These are phyloP conservation scores for Proterorhinus semilunaris DNA, from an alignment of 2,113 vertebrate genomes.

Conservation along the genomic window DNA sequence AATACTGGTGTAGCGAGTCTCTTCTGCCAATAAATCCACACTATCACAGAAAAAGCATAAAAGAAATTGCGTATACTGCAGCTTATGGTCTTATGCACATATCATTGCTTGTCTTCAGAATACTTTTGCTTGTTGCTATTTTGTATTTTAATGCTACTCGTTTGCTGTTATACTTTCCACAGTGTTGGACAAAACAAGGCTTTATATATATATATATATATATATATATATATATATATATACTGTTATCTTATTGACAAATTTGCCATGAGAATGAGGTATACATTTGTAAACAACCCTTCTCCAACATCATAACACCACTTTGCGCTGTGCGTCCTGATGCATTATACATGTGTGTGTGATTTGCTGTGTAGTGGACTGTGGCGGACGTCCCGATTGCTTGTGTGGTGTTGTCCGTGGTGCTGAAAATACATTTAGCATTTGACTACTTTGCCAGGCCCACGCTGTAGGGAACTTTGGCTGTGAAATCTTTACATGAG, in stretches of 20 bases:
- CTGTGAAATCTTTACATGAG: neutral
- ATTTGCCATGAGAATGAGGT: neutral
- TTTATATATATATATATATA: no score
- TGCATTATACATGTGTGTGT: slow-evolving; percentile 35
- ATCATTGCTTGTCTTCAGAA: no score
- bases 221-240: no score
- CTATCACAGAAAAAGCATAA: neutral
- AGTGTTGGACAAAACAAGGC: no score
- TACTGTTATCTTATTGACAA: neutral
- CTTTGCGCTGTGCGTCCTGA: neutral
- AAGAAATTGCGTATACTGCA: neutral
- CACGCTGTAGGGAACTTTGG: neutral
- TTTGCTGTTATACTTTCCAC: no score
- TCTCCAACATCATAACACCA: slow-evolving; percentile 9
- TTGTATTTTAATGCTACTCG: no score
- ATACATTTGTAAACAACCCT: slow-evolving; percentile 1
- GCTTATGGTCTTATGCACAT: no score
- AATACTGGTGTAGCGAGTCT: slow-evolving; percentile 12
- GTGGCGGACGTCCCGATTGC: slow-evolving; percentile 24
- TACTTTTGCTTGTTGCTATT: no score
- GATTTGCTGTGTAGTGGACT: slow-evolving; percentile 42
- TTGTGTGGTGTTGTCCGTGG: slow-evolving; percentile 55
- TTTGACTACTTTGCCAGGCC: neutral
- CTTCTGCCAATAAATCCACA: neutral
- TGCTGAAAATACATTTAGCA: slow-evolving; percentile 52